phyloP scores from a whole-genome alignment of 2,888 invertebrate genomes.

The Antitype chi region DNA sequence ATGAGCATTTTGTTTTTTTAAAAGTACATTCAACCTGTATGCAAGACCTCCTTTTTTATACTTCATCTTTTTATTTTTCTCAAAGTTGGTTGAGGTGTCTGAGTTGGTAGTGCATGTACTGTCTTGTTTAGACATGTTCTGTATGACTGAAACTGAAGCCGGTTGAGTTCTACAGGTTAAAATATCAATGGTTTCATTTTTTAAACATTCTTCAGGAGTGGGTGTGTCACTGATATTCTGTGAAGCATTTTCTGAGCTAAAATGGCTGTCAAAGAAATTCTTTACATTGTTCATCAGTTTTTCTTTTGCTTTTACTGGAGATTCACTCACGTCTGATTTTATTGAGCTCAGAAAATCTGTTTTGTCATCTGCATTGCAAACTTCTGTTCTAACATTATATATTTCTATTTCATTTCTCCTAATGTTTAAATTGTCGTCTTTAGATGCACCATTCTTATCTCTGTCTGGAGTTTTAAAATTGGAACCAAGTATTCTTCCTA shows the following conservation, averaged over 20 bases:
- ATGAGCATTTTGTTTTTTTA: constrained; percentile 86
- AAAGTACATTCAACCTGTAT: constrained; percentile 80
- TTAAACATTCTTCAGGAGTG: constrained; percentile 75
- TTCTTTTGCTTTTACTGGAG: constrained; percentile 62
- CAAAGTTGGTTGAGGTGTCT: constrained; percentile 45
- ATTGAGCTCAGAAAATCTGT: not conserved
- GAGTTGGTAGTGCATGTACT: constrained; percentile 48
- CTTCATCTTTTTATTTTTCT: constrained; percentile 76
- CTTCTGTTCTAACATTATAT: not conserved
- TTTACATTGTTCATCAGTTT: constrained; percentile 73
- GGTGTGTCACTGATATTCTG: constrained; percentile 80
- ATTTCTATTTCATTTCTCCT: constrained; percentile 2
- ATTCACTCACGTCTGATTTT: constrained; percentile 39
- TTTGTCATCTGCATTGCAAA: not conserved
- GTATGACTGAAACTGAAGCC: constrained; percentile 60
- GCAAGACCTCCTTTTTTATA: constrained; percentile 88
- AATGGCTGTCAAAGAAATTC: constrained; percentile 81
- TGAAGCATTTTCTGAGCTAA: constrained; percentile 78
- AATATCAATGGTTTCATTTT: constrained; percentile 81
- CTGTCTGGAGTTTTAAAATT: constrained; percentile 19
- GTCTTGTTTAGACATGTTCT: constrained; percentile 44
- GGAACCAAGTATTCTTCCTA: not conserved
- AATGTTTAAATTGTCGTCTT: not conserved
- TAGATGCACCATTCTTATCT: not conserved
- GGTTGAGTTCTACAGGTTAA: constrained; percentile 71